A percentile compares a stretch with the other conserved stretches of the same genome.
These are phyloP conservation scores for Ectropis grisescens DNA, from an alignment of 1,140 invertebrate genomes.

Conservation along the genomic window DNA sequence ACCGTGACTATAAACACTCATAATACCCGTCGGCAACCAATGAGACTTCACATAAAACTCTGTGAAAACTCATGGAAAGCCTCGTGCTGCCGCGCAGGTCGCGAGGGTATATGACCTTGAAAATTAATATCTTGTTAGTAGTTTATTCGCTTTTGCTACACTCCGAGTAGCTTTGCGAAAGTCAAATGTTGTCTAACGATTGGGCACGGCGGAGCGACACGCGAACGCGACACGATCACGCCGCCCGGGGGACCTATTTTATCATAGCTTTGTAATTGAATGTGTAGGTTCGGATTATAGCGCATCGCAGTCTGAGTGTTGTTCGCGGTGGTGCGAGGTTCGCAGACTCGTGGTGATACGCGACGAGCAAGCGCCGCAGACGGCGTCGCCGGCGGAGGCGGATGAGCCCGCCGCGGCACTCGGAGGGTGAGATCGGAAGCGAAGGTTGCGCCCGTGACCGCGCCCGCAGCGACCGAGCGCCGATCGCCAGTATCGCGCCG, in stretches of 20 bases:
- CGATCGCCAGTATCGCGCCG: slow-evolving; percentile 46
- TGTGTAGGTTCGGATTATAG: background rate
- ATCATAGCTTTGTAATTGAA: background rate
- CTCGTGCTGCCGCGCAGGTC: background rate
- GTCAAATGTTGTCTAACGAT: slow-evolving; percentile 40
- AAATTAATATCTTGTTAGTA: slow-evolving; percentile 25
- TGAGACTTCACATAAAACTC: too few species aligned
- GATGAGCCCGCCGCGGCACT: slow-evolving; percentile 24
- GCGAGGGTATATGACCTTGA: slow-evolving; percentile 5
- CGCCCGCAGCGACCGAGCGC: slow-evolving; percentile 24
- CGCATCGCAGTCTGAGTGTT: too few species aligned
- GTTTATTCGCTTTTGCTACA: slow-evolving; percentile 35
- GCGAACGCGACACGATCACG: slow-evolving; percentile 32
- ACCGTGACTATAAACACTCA: too few species aligned
- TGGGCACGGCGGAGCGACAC: slow-evolving; percentile 52
- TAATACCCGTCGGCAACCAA: too few species aligned
- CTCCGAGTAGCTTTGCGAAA: slow-evolving; percentile 38
- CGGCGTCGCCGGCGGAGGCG: background rate
- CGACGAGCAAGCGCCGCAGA: too few species aligned
- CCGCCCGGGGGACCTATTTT: slow-evolving; percentile 9
- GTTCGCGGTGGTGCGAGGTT: too few species aligned
- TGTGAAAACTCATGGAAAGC: too few species aligned
- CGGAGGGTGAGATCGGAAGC: slow-evolving; percentile 45
- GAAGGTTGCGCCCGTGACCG: slow-evolving; percentile 67
- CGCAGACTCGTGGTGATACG: too few species aligned